Evolutionary conservation across 1,140 invertebrate genomes (phyloP).

Genomic region (Euwallacea fornicatus): DNA sequence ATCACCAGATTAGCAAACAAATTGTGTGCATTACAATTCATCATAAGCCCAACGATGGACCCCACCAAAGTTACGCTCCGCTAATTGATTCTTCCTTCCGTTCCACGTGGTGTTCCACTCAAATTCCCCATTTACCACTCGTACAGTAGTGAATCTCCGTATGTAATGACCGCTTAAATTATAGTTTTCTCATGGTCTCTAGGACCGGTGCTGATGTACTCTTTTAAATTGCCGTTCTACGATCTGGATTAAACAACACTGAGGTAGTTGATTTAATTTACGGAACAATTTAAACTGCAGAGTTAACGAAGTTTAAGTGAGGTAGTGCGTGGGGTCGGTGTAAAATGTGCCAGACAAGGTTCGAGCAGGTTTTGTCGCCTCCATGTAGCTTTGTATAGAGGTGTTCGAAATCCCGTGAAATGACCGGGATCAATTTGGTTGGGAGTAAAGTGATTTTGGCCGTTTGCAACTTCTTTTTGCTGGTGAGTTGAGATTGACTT

Average conservation of each 20-base stretch:
- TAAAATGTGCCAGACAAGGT: constrained; percentile 16
- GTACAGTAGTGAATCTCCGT: too few relatives aligned
- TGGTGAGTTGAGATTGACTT: constrained; percentile 16
- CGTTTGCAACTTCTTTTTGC: constrained; percentile 33
- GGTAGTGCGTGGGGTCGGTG: constrained; percentile 17
- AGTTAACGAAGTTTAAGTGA: constrained; percentile 22
- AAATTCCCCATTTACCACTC: too few relatives aligned
- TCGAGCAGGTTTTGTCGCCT: neutral
- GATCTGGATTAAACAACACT: too few relatives aligned
- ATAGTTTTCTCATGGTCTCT: too few relatives aligned
- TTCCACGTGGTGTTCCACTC: constrained; percentile 33
- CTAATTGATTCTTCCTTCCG: constrained; percentile 52
- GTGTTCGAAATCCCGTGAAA: constrained; percentile 20
- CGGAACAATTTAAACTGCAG: constrained; percentile 21
- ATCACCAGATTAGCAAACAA: too few relatives aligned
- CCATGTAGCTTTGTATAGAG: neutral
- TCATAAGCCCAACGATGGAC: too few relatives aligned
- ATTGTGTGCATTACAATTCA: too few relatives aligned
- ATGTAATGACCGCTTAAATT: too few relatives aligned
- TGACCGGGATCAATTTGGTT: constrained; percentile 44
- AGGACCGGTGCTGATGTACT: too few relatives aligned
- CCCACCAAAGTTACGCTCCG: constrained; percentile 11
- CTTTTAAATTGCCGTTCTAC: too few relatives aligned
- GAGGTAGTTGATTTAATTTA: constrained; percentile 16
- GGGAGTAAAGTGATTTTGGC: constrained; percentile 48